These are phyloP conservation scores for Trichopria drosophilae DNA, from an alignment of 2,888 invertebrate genomes.

Conservation along the genomic window DNA sequence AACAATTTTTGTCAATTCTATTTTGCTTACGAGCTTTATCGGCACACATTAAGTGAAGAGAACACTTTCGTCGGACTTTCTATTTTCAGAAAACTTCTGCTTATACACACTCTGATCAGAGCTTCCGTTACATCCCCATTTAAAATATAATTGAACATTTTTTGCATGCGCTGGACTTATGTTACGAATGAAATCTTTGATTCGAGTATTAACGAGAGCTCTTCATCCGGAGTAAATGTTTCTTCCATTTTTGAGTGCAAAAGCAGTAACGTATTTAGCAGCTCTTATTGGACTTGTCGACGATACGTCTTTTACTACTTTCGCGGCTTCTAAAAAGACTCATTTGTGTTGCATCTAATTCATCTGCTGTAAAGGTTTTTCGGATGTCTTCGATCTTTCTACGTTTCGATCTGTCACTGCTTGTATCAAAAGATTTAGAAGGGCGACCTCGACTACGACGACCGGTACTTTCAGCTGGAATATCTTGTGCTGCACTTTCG, in stretches of 20 bases:
- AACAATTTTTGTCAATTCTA: constrained; percentile 10
- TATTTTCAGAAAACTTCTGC: constrained; percentile 19
- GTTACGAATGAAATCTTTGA: constrained; percentile 21
- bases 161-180: constrained; percentile 11
- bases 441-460: too few relatives aligned
- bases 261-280: constrained; percentile 9
- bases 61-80: constrained; percentile 14
- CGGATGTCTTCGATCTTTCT: constrained; percentile 27
- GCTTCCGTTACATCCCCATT: constrained; percentile 39
- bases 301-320: constrained; percentile 13
- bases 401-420: constrained; percentile 30
- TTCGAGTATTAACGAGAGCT: constrained; percentile 30
- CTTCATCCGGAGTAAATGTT: constrained; percentile 19
- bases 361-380: constrained; percentile 9
- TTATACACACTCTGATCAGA: constrained; percentile 32
- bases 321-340: constrained; percentile 14
- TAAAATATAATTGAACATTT: constrained; percentile 31
- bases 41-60: constrained; percentile 27
- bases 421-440: constrained; percentile 17
- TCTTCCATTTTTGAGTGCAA: constrained; percentile 14
- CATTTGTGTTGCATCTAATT: constrained; percentile 23
- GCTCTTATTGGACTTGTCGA: neutral
- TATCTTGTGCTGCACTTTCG: too few relatives aligned
- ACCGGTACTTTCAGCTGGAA: too few relatives aligned
- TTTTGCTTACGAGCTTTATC: too few relatives aligned